A percentile compares a stretch with the other conserved stretches of the same genome.
phyloP scores from a whole-genome alignment of 2,888 invertebrate species.

The Plagodis dolabraria region DNA sequence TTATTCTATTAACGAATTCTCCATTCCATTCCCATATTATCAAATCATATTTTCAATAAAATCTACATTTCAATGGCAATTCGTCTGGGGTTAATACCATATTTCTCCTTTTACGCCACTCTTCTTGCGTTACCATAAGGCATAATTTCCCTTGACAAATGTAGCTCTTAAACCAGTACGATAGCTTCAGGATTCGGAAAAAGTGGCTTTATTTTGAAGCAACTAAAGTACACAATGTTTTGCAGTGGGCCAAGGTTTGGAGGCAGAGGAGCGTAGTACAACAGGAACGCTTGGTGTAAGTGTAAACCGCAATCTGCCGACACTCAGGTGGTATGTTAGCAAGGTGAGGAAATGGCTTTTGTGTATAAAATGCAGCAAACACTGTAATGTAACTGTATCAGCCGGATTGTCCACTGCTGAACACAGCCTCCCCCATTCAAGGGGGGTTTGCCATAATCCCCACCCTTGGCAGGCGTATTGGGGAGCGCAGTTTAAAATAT shows the following conservation, averaged over 20 bases:
- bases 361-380: too few relatives aligned
- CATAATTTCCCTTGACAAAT: constrained; percentile 38
- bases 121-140: constrained; percentile 34
- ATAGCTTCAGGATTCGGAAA: constrained; percentile 5
- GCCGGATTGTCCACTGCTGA: too few relatives aligned
- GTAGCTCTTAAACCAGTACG: constrained; percentile 15
- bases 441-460: too few relatives aligned
- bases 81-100: constrained; percentile 30
- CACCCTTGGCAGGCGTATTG: too few relatives aligned
- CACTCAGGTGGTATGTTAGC: constrained; percentile 68
- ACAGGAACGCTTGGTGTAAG: constrained; percentile 65
- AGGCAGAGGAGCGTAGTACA: constrained; percentile 51
- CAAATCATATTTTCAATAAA: constrained; percentile 63
- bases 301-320: constrained; percentile 77
- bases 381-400: too few relatives aligned
- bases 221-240: constrained; percentile 40
- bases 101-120: constrained; percentile 25
- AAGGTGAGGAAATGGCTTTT: constrained; percentile 56
- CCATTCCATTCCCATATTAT: constrained; percentile 41
- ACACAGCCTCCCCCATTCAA: too few relatives aligned
- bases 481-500: too few relatives aligned
- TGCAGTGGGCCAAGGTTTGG: constrained; percentile 27
- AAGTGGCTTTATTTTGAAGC: constrained; percentile 31
- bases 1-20: constrained; percentile 33
- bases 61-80: constrained; percentile 54